These are phyloP conservation scores for Himantopus leucocephalus DNA, from an alignment of 2,113 vertebrate species.

Conservation along the genomic window DNA sequence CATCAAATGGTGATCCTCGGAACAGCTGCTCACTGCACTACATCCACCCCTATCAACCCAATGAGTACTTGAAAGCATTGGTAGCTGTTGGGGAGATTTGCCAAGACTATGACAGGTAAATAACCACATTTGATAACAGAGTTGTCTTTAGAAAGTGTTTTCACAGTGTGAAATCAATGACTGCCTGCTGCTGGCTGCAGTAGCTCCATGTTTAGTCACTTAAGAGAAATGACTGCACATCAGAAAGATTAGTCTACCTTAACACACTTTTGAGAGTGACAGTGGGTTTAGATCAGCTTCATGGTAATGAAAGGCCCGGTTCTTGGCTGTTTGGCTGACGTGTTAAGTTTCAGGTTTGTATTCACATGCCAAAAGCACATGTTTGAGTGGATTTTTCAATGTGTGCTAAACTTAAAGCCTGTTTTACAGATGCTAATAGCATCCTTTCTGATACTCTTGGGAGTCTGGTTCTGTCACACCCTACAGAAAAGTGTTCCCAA, in stretches of 20 bases:
- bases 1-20: constrained; percentile 92
- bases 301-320: background rate
- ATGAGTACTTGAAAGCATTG: constrained; percentile 97
- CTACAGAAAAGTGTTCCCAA: background rate
- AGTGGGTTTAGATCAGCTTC: background rate
- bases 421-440: background rate
- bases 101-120: constrained; percentile 98
- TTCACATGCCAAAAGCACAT: background rate
- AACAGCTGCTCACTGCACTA: constrained; percentile 99
- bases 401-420: background rate
- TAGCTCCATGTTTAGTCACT: background rate
- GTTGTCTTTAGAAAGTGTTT: background rate
- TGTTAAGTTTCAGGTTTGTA: background rate
- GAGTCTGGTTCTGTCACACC: background rate
- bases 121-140: background rate
- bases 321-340: background rate
- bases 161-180: background rate
- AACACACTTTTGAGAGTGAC: background rate
- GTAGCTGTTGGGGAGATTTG: constrained; percentile 98
- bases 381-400: background rate
- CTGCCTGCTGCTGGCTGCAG: background rate
- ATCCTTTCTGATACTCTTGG: background rate
- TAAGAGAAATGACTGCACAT: background rate
- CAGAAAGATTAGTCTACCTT: background rate
- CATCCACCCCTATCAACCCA: constrained; percentile 96